These are phyloP conservation scores for Brachionus asplanchnoidis DNA, from an alignment of 1,140 invertebrate genomes.

Conservation along the genomic window DNA sequence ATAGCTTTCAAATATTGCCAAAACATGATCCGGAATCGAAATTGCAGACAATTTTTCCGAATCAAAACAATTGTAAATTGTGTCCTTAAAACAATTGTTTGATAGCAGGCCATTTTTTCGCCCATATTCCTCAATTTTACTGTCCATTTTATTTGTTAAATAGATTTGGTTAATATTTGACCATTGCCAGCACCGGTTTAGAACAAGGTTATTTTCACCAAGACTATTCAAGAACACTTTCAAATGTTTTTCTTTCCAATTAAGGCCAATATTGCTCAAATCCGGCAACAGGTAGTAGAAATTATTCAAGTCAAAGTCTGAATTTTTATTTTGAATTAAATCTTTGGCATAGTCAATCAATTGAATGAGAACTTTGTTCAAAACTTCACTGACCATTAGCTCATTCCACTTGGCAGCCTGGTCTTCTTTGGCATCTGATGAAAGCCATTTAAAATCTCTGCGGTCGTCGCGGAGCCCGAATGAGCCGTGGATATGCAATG, in stretches of 20 bases:
- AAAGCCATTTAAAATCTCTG: conserved; percentile 46
- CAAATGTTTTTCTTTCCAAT: conserved; percentile 31
- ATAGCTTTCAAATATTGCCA: conserved; percentile 19
- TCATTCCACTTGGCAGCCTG: conserved; percentile 28
- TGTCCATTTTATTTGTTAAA: conserved; percentile 14
- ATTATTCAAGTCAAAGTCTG: not conserved
- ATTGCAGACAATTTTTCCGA: not conserved
- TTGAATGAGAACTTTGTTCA: conserved; percentile 41
- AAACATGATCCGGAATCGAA: not conserved
- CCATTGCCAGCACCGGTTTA: not conserved
- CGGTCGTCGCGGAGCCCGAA: conserved; percentile 45
- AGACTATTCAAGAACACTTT: conserved; percentile 1
- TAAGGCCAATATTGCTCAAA: not conserved
- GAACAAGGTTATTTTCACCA: not conserved
- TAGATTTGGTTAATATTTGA: conserved; percentile 15
- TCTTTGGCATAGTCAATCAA: conserved; percentile 40
- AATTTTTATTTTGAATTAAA: not conserved
- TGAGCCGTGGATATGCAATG: conserved; percentile 45
- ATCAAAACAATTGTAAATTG: conserved; percentile 18
- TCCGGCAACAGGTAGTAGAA: not conserved
- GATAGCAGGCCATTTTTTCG: not conserved
- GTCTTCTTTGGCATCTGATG: conserved; percentile 37
- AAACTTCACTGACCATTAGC: conserved; percentile 42
- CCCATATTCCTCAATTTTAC: not conserved
- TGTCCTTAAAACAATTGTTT: not conserved